These are phyloP conservation scores for Harlomillsia oculata DNA, from an alignment of 1,140 invertebrate species.

Conservation along the genomic window DNA sequence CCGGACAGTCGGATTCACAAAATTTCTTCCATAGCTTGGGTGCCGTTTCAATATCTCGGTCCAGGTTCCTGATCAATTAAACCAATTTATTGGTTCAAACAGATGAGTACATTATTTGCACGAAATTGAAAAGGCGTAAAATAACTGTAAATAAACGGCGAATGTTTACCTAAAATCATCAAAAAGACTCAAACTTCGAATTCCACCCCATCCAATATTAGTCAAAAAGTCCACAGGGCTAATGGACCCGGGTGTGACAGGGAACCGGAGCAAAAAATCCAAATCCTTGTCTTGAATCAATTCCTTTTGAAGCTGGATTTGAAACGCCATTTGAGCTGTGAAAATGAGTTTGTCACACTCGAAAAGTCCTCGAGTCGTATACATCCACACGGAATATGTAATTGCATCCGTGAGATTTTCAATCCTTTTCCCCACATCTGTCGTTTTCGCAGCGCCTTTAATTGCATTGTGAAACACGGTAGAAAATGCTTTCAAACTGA, in stretches of 20 bases:
- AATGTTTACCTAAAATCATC: constrained; percentile 66
- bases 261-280: constrained; percentile 87
- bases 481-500: constrained; percentile 95
- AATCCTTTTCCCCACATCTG: constrained; percentile 68
- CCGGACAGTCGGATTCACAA: constrained; percentile 88
- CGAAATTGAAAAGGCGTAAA: too few species aligned
- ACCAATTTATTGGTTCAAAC: neutral
- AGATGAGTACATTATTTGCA: neutral
- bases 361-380: constrained; percentile 86
- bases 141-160: too few species aligned
- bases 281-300: constrained; percentile 75
- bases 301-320: constrained; percentile 75
- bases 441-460: constrained; percentile 66
- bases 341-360: constrained; percentile 96
- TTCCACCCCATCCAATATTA: constrained; percentile 85
- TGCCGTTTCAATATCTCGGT: constrained; percentile 81
- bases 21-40: constrained; percentile 89
- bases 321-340: constrained; percentile 89
- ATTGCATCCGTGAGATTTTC: constrained; percentile 89
- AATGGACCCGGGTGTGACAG: constrained; percentile 73
- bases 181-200: constrained; percentile 75
- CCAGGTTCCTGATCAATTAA: constrained; percentile 58
- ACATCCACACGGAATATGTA: constrained; percentile 86
- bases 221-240: constrained; percentile 91
- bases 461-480: constrained; percentile 96